Base-by-base conservation (phyloP, 2,888 invertebrate species). In the Deilephila elpenor region DNA sequence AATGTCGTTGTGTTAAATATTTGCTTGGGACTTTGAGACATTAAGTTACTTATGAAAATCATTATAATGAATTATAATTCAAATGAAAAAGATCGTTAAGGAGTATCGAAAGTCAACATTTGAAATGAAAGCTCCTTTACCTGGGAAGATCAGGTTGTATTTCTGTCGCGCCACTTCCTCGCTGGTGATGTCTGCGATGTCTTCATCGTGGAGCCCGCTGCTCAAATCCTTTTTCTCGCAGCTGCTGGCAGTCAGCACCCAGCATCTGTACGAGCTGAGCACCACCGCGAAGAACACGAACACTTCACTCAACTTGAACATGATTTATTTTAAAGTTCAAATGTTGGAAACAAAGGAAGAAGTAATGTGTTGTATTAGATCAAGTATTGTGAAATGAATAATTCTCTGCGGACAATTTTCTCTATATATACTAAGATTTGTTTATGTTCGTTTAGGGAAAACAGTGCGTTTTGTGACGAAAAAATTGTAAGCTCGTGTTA, bases 71-170 rank as follows among this genome's bases (percentile, higher is more conserved):
- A 34, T 6, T 34, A 6, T 34, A 59, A 25, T 17, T 5, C 32
- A n/a, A 25, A 25, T 25, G 25, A 25, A 25, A 25, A 25, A 1
- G 1, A 25, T 25, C 1, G 25, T 25, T 1, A 25, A 25, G 25
- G 25, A 1, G 25, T 25, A 25, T 25, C 25, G 25, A 1, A 25
- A 25, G 25, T 25, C 25, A 25, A 25, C 25, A 25, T 25, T 25
- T 25, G 25, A 25, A 25, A 8, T n/a, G 11, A 17, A 19, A 34
- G 44, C 25, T 3, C 51, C 20, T 4, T 78, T 78, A 90, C 91
- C 90, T 75, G 91, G 91, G 79, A 85, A 90, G 71, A 88, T 87
- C 73, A 90, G 79, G 76, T 76, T 83, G 60, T 89, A 78, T 25
- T 77, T 85, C 25, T 79, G 59, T 14, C 73, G 72, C 3, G 75